phyloP scores from a whole-genome alignment of 2,113 vertebrate species.

The Fulica atra region DNA sequence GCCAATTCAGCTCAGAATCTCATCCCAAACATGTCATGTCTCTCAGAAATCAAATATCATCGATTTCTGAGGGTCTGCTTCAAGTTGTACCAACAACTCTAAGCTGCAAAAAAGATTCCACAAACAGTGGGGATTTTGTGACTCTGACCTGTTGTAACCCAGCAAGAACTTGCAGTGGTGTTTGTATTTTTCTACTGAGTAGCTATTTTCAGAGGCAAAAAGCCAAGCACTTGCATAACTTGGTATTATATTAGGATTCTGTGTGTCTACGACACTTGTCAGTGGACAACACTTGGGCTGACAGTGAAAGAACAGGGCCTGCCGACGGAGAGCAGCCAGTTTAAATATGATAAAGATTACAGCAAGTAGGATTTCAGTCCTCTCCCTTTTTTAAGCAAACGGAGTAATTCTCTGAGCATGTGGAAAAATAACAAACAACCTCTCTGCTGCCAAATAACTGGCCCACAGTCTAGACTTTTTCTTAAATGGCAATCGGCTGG shows the following conservation, averaged over 20 bases:
- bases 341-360: conserved; percentile 16
- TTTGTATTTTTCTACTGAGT: conserved; percentile 5
- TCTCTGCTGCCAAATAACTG: background rate
- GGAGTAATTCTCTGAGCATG: background rate
- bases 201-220: conserved; percentile 40
- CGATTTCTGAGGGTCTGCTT: background rate
- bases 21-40: background rate
- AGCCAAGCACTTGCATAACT: conserved; percentile 40
- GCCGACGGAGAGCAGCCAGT: background rate
- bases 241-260: background rate
- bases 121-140: background rate
- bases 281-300: background rate
- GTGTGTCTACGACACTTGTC: background rate
- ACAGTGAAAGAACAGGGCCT: background rate
- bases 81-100: background rate
- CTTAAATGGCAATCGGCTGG: background rate
- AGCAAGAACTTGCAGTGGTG: background rate
- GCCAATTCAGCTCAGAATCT: background rate
- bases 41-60: background rate
- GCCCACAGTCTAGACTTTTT: conserved; percentile 3
- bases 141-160: conserved; percentile 30
- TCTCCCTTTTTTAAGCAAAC: background rate
- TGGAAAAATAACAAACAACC: conserved; percentile 45
- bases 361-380: conserved; percentile 2
- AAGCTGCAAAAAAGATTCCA: background rate